Base-by-base conservation (phyloP, 2,797 vertebrate genomes). In the Sebastes trivittatus region DNA sequence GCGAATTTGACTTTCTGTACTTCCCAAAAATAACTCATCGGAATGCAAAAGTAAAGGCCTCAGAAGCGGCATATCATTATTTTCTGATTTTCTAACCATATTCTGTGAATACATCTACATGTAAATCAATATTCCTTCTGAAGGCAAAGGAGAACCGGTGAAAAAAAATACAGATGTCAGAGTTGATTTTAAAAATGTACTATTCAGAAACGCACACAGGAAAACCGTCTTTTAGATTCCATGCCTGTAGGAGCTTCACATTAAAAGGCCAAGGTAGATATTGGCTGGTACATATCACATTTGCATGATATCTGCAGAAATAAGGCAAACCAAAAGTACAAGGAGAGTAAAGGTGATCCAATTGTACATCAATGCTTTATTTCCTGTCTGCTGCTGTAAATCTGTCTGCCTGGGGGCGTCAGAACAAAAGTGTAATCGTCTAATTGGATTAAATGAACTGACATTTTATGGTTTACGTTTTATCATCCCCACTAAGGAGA, bases 61-160 rank as follows among this genome's bases (percentile, higher is more conserved):
- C 14, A 5, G 54, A 72, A 81, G 64, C 36, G 55, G 78, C 77
- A 46, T 64, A 70, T 84, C 22, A 66, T 69, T 83, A 42, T 67
- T 83, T 72, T 55, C 46, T 13, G 23, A 77, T 69, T 81, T 84
- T 42, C 64, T 72, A 75, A 55, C 32, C 14, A 67, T 68, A 75
- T 84, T 85, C 60, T 67, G 70, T 72, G 62, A 84, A 81, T 81
- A 73, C 61, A 85, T 82, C 49, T 80, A 60, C 58, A 88, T 87
- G 60, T 59, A 85, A 86, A 87, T 85, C 71, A 38, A 63, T 73
- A 67, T 77, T 63, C 56, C 54, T 71, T 80, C 56, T 68, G 60
- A 81, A 59, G 55, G 32, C 38, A 74, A 64, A n/a, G 11, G 58
- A 49, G 55, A 80, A 72, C 62, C 27, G 54, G 6, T 52, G 65